phyloP scores from a whole-genome alignment of 2,888 invertebrate species.

The Tetrapedia diversipes region DNA sequence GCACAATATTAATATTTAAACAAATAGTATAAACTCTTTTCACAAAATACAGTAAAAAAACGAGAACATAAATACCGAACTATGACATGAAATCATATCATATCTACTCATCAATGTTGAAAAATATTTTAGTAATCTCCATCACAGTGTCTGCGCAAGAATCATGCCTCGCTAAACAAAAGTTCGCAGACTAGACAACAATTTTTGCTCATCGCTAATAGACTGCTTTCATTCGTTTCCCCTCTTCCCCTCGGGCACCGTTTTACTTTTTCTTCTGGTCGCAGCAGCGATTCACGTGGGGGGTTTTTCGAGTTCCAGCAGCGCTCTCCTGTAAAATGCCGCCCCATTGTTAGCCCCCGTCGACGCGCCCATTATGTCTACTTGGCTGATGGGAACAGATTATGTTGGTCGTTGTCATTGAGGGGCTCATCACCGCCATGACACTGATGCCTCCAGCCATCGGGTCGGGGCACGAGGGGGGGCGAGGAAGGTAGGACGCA shows the following conservation, averaged over 20 bases:
- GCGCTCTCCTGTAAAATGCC: conserved; percentile 72
- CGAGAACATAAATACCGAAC: no score
- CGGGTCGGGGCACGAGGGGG: conserved; percentile 8
- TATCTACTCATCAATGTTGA: no score
- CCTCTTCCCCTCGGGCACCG: neutral
- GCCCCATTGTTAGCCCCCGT: conserved; percentile 74
- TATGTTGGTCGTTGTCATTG: conserved; percentile 81
- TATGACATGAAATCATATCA: no score
- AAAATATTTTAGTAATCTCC: neutral
- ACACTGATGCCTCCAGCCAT: conserved; percentile 75
- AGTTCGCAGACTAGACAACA: conserved; percentile 11
- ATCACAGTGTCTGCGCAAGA: neutral
- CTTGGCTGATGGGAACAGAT: conserved; percentile 80
- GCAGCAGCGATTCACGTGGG: conserved; percentile 19
- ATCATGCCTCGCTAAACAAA: neutral
- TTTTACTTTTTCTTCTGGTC: conserved; percentile 36
- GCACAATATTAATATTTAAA: no score
- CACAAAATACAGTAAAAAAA: no score
- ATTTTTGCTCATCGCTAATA: conserved; percentile 27
- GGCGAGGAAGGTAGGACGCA: conserved; percentile 55
- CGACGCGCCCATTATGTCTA: conserved; percentile 80
- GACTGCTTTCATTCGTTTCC: conserved; percentile 2
- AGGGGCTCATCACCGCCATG: conserved; percentile 78
- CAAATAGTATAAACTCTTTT: no score
- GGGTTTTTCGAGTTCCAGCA: conserved; percentile 64